Conservation (phyloP, 2,797 vertebrate species). For the Lycodopsis pacificus region DNA sequence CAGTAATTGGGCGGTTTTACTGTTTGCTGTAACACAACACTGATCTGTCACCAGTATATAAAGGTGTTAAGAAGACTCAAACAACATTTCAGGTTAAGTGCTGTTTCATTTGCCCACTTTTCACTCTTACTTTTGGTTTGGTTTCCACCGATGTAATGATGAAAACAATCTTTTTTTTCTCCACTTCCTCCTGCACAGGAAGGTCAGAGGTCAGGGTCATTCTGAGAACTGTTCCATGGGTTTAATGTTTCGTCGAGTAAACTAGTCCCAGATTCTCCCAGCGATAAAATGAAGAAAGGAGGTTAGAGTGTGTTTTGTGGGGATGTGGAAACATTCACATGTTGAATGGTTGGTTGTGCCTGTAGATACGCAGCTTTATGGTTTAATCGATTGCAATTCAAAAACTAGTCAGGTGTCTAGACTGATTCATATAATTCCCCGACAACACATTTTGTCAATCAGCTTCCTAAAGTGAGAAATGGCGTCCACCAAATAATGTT, state of each 20-base stretch:
- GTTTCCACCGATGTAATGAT: not conserved
- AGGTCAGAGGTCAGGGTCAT: slow-evolving; percentile 36
- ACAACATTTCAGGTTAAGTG: not conserved
- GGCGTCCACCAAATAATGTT: not conserved
- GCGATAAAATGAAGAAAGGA: slow-evolving; percentile 24
- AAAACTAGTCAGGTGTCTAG: not conserved
- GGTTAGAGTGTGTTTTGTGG: slow-evolving; percentile 12
- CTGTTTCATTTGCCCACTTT: not conserved
- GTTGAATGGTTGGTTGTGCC: slow-evolving; percentile 1
- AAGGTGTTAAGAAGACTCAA: not conserved
- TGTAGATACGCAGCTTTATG: not conserved
- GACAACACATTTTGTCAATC: not conserved
- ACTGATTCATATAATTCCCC: not conserved
- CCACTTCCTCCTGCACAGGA: not conserved
- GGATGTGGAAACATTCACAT: not conserved
- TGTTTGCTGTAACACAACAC: too few relatives aligned
- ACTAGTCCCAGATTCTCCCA: not conserved
- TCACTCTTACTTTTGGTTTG: not conserved
- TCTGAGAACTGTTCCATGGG: not conserved
- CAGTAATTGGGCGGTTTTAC: not conserved
- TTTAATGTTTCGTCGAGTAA: not conserved
- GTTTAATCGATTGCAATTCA: slow-evolving; percentile 6
- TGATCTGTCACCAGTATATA: not conserved
- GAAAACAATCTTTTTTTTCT: not conserved
- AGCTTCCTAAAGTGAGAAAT: not conserved